Evolutionary conservation across 2,888 invertebrate species (phyloP), one percentile per base, ranked within the genome.

Genomic region (Esperia sulphurella): DNA sequence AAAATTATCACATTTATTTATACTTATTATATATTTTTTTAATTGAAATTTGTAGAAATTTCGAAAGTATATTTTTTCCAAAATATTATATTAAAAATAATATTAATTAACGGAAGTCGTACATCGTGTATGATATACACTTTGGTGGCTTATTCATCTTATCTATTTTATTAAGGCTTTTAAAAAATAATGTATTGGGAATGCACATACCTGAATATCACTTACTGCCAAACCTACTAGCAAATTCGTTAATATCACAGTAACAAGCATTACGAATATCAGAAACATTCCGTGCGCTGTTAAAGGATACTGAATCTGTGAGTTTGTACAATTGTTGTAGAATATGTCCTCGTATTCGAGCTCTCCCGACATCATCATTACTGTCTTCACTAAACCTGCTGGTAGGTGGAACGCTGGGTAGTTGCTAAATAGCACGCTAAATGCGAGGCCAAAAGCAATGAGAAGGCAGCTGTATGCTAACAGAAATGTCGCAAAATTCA

Each of bases 291-390:
- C 86, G 59, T 96, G 95, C 0, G 95, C 92, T 0, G 96, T 95
- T 8, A 92, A 91, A 0, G 93, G 93, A 71, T 94, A 95, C 50
- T 92, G 86, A 9, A 94, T 90, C 41, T 84, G 78, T 0, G 84
- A 75, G 37, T 78, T 79, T 0, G 81, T 78, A 47, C 72, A 75
- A 50, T 92, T 89, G 38, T 86, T 89, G 59, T 94, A 95, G 71
- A 96, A 96, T 54, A 96, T 94, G 62, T 96, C 95, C 71, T 96
- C 96, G 58, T 95, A 95, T 71, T 96, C 96, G 43, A 96, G 73
- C 75, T 96, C 96, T 0, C 96, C 96, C 0, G 95, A 94, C 96
- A 96, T 95, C 96, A 96, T 96, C 63, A 96, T 94, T 10, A 96
- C 92, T 0, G 95, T 95, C 80, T 96, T 96, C 0, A 96, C 81